A percentile compares a stretch with the other conserved stretches of the same genome.
These are phyloP conservation scores for Lucilia cuprina DNA, from an alignment of 1,140 invertebrate genomes.

Conservation along the genomic window DNA sequence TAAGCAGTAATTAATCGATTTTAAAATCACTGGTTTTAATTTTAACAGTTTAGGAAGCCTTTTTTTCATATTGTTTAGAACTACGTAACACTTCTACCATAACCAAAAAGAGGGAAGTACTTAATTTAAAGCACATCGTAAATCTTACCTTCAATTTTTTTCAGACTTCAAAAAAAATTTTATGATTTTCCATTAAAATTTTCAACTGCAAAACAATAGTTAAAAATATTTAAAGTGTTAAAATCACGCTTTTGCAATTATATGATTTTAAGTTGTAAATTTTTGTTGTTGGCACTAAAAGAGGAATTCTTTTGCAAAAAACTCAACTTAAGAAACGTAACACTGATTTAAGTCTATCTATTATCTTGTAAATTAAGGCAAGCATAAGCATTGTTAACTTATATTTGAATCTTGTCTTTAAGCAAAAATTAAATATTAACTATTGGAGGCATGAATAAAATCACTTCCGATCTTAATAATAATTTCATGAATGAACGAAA, in stretches of 20 bases:
- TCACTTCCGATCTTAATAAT: slow-evolving; percentile 16
- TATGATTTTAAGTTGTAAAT: not conserved
- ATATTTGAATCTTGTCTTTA: not conserved
- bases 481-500: not conserved
- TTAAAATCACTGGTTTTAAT: too few relatives aligned
- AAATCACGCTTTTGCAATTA: not conserved
- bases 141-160: not conserved
- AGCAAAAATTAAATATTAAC: not conserved
- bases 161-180: not conserved
- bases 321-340: not conserved
- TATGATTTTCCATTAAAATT: not conserved
- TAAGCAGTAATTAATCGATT: too few relatives aligned
- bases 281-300: not conserved
- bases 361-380: not conserved
- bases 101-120: not conserved
- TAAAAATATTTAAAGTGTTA: not conserved
- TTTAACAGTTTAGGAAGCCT: too few relatives aligned
- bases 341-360: not conserved
- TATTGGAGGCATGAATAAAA: not conserved
- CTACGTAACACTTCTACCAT: not conserved
- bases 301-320: not conserved
- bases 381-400: not conserved
- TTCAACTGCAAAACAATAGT: not conserved
- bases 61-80: not conserved
- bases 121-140: not conserved